phyloP scores from a whole-genome alignment of 2,797 vertebrate species.

The Perodicticus potto region DNA sequence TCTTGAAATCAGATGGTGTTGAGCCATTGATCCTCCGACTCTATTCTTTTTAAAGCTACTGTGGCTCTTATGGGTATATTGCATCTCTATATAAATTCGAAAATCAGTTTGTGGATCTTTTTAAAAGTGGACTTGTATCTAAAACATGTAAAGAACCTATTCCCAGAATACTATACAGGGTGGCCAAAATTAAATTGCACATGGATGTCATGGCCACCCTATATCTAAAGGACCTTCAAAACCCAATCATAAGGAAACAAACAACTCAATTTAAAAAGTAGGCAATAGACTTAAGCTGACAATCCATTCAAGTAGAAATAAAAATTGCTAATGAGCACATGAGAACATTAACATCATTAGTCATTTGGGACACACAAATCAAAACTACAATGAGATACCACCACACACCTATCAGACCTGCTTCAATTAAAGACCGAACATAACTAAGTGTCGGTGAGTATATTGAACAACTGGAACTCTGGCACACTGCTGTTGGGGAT shows the following conservation, averaged over 20 bases:
- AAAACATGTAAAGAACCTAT: not conserved
- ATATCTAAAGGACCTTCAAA: slow-evolving; percentile 2
- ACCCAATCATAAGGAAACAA: slow-evolving; percentile 37
- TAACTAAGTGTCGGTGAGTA: not conserved
- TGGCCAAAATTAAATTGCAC: too few relatives aligned
- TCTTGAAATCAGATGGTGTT: not conserved
- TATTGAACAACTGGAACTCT: not conserved
- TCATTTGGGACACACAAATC: not conserved
- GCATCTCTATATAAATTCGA: slow-evolving; percentile 33
- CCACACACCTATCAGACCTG: not conserved
- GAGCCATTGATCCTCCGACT: not conserved
- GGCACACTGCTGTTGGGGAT: not conserved
- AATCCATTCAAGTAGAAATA: not conserved
- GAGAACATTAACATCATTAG: not conserved
- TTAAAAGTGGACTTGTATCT: not conserved
- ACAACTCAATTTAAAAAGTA: slow-evolving; percentile 1
- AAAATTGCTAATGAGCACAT: not conserved
- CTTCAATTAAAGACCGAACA: not conserved
- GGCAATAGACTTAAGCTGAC: not conserved
- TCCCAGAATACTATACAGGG: not conserved
- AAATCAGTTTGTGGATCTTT: slow-evolving; percentile 16
- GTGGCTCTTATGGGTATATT: not conserved
- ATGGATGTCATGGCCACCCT: not conserved
- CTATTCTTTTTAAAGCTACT: slow-evolving; percentile 19
- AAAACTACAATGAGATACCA: not conserved